Evolutionary conservation across 2,888 invertebrate genomes (phyloP).

Genomic region (Syrista parreyssii): DNA sequence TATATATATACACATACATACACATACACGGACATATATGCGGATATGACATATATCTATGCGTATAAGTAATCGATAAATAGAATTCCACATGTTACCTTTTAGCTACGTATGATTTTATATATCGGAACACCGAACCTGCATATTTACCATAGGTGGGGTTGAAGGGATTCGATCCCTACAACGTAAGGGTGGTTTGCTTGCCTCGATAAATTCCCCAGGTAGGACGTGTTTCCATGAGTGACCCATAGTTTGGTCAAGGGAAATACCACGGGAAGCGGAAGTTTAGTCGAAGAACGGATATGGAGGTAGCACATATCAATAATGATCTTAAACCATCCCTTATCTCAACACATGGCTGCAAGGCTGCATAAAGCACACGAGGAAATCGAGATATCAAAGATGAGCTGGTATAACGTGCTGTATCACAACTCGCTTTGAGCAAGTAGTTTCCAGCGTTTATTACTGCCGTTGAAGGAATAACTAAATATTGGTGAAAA

Average conservation of each 20-base stretch:
- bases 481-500: not conserved
- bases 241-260: not conserved
- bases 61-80: not conserved
- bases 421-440: not conserved
- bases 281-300: not conserved
- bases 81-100: not conserved
- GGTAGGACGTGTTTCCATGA: not conserved
- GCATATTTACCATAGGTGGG: too few species aligned
- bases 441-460: not conserved
- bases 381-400: not conserved
- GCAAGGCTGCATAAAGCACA: not conserved
- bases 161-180: not conserved
- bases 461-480: not conserved
- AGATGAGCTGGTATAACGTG: not conserved
- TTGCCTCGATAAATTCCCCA: not conserved
- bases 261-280: not conserved
- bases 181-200: not conserved
- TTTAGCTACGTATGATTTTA: not conserved
- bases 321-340: not conserved
- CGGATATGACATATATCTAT: too few species aligned
- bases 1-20: too few species aligned
- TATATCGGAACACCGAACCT: too few species aligned
- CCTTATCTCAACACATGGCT: not conserved
- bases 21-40: too few species aligned
- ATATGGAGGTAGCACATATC: not conserved